Percentiles rank a stretch among this genome's conserved stretches.
These are phyloP conservation scores for Telenomus remus DNA, from an alignment of 1,140 invertebrate genomes.

Conservation along the genomic window DNA sequence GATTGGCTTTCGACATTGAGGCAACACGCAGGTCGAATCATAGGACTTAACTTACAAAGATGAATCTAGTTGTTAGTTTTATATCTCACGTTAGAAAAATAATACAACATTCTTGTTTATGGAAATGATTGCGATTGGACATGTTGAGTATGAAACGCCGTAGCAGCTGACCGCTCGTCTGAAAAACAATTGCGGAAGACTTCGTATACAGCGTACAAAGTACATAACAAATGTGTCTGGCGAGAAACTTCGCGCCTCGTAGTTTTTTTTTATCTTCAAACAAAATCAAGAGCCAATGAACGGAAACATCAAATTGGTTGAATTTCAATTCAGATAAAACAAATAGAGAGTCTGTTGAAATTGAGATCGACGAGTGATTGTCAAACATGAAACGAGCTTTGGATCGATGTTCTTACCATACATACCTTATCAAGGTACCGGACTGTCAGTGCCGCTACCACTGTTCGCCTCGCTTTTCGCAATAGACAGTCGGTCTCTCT, in stretches of 20 bases:
- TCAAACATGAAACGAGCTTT: slow-evolving; percentile 38
- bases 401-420: slow-evolving; percentile 10
- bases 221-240: not conserved
- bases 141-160: slow-evolving; percentile 64
- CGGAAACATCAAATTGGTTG: too few species aligned
- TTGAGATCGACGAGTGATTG: slow-evolving; percentile 48
- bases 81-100: slow-evolving; percentile 68
- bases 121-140: slow-evolving; percentile 63
- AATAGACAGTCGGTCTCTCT: slow-evolving; percentile 77
- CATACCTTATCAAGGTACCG: slow-evolving; percentile 75
- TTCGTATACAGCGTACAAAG: slow-evolving; percentile 19
- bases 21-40: slow-evolving; percentile 4
- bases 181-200: slow-evolving; percentile 59
- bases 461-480: slow-evolving; percentile 79
- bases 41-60: slow-evolving; percentile 16
- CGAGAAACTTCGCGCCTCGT: too few species aligned
- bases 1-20: slow-evolving; percentile 6
- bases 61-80: slow-evolving; percentile 19
- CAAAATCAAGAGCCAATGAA: not conserved
- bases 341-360: slow-evolving; percentile 22
- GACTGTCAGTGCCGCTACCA: slow-evolving; percentile 86
- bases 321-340: too few species aligned
- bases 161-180: slow-evolving; percentile 64
- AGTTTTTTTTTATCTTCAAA: not conserved
- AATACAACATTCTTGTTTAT: slow-evolving; percentile 68